phyloP scores from a whole-genome alignment of 2,113 vertebrate species.

The Rhea pennata region DNA sequence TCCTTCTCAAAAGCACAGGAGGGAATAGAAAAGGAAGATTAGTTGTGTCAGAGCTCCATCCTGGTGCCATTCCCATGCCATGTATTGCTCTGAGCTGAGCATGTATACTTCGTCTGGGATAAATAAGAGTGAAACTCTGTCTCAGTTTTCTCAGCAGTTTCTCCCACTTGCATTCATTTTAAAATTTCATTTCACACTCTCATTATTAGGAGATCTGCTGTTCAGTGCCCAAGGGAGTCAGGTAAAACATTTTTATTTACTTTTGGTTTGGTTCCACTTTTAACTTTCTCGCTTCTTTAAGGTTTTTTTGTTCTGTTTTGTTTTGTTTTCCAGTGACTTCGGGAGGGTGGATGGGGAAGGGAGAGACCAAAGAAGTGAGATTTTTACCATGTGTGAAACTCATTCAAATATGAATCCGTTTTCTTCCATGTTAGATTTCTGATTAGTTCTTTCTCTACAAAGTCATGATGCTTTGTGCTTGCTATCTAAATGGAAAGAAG shows the following conservation, averaged over 20 bases:
- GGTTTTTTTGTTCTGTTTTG: neutral
- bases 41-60: slow-evolving; percentile 42
- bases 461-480: neutral
- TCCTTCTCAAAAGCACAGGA: slow-evolving; percentile 49
- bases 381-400: neutral
- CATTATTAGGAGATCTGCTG: slow-evolving; percentile 31
- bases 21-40: slow-evolving; percentile 63
- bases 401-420: slow-evolving; percentile 4
- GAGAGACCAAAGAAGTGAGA: neutral
- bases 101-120: slow-evolving; percentile 44
- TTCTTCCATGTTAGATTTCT: neutral
- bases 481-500: neutral
- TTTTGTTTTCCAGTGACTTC: slow-evolving; percentile 13
- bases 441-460: slow-evolving; percentile 7
- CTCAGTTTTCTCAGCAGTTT: slow-evolving; percentile 65
- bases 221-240: slow-evolving; percentile 20
- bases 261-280: slow-evolving; percentile 31
- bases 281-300: neutral
- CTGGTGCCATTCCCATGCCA: neutral
- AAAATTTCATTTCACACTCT: slow-evolving; percentile 63
- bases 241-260: slow-evolving; percentile 64
- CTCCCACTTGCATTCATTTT: slow-evolving; percentile 64
- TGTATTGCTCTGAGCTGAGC: slow-evolving; percentile 37
- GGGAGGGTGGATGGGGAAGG: neutral
- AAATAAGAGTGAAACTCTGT: slow-evolving; percentile 58